Percentiles rank a stretch among this genome's conserved stretches.
phyloP scores from a whole-genome alignment of 2,797 vertebrate genomes.

The Lagocephalus sceleratus region DNA sequence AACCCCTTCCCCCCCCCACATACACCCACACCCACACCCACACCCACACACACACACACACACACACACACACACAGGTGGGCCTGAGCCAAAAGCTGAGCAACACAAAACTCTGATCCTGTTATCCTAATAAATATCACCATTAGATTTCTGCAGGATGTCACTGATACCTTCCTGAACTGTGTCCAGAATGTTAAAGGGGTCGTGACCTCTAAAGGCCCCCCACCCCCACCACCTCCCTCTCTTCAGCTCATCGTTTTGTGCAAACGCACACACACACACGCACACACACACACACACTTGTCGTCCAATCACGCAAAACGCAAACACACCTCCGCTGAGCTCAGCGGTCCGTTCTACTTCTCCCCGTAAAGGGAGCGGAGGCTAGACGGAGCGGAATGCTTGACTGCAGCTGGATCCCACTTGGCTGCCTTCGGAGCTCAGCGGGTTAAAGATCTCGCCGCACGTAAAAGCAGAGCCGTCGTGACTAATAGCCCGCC shows the following conservation, averaged over 20 bases:
- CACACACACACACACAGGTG: not conserved
- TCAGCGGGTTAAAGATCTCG: conserved; percentile 19
- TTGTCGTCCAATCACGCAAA: conserved; percentile 61
- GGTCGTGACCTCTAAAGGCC: conserved; percentile 20
- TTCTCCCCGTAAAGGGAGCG: conserved; percentile 43
- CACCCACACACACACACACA: no score
- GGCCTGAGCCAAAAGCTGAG: conserved; percentile 28
- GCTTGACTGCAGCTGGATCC: conserved; percentile 18
- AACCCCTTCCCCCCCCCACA: not conserved
- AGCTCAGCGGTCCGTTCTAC: conserved; percentile 38
- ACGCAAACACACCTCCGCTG: conserved; percentile 54
- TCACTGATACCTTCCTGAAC: no score
- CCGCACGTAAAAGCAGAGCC: conserved; percentile 15
- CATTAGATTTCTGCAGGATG: no score
- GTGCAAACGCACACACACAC: not conserved
- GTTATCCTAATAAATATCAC: no score
- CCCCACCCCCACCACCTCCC: conserved; percentile 1
- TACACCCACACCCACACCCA: no score
- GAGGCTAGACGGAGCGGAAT: conserved; percentile 50
- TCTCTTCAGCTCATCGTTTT: conserved; percentile 9
- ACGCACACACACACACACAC: not conserved
- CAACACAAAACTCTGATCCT: no score
- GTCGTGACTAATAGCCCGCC: conserved; percentile 33
- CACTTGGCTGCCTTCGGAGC: conserved; percentile 14
- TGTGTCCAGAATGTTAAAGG: not conserved